Evolutionary conservation across 2,113 vertebrate species (phyloP).

Genomic region (Lycaon pictus): DNA sequence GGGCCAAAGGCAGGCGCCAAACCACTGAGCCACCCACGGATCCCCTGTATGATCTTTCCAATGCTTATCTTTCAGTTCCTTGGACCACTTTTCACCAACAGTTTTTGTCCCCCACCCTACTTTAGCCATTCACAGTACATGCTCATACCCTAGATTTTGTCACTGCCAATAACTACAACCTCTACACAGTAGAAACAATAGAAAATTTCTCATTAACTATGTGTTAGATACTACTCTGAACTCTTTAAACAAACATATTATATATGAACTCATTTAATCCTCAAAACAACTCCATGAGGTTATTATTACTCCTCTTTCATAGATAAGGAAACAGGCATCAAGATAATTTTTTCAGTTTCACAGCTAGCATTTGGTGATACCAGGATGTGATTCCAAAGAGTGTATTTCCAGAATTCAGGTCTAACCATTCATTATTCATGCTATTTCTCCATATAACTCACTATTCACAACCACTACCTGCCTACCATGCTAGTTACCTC

Average conservation of each 20-base stretch:
- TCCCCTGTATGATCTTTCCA: background rate
- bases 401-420: background rate
- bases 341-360: background rate
- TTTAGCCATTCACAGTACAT: background rate
- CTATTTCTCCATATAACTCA: background rate
- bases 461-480: background rate
- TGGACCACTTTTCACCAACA: constrained; percentile 28
- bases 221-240: background rate
- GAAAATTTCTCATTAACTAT: background rate
- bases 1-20: no score
- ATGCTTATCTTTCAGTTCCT: constrained; percentile 9
- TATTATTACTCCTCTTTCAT: background rate
- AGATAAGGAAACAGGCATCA: background rate
- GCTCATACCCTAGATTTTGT: background rate
- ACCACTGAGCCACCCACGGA: no score
- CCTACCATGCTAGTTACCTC: background rate
- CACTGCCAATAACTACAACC: constrained; percentile 19
- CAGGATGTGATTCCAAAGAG: constrained; percentile 5
- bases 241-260: background rate
- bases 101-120: background rate
- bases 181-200: background rate
- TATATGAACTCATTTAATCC: background rate
- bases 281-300: background rate
- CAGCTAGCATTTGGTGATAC: background rate
- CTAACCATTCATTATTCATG: background rate